Conservation (phyloP, 2,888 invertebrate species). For the Carcina quercana region DNA sequence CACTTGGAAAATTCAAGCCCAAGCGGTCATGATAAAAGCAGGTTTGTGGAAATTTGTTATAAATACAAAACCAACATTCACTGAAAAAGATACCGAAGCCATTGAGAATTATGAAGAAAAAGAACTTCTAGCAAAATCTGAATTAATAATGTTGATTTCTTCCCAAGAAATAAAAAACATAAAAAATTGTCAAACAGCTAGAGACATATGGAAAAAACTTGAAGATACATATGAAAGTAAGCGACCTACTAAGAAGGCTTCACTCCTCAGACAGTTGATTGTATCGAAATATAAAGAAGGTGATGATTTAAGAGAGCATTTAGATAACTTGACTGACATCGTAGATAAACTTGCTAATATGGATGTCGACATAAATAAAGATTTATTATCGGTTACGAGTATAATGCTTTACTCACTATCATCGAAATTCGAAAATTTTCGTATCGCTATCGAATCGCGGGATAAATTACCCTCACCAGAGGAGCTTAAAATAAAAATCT, state of each 20-base stretch:
- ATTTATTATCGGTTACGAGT: slow-evolving; percentile 27
- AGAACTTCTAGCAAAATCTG: slow-evolving; percentile 5
- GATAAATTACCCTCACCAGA: slow-evolving; percentile 28
- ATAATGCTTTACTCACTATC: slow-evolving; percentile 34
- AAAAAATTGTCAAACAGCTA: slow-evolving; percentile 24
- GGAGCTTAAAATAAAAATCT: slow-evolving; percentile 23
- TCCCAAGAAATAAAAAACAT: slow-evolving; percentile 29
- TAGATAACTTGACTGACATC: slow-evolving; percentile 31
- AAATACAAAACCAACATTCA: not conserved
- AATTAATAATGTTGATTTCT: slow-evolving; percentile 6
- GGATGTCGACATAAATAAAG: slow-evolving; percentile 25
- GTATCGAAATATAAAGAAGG: slow-evolving; percentile 28
- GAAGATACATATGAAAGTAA: slow-evolving; percentile 33
- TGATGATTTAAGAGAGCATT: slow-evolving; percentile 31
- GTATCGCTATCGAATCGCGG: slow-evolving; percentile 33
- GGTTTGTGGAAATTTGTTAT: slow-evolving; percentile 1
- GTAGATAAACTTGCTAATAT: slow-evolving; percentile 34
- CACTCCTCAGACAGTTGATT: slow-evolving; percentile 34
- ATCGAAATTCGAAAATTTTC: slow-evolving; percentile 27
- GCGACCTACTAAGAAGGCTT: slow-evolving; percentile 41
- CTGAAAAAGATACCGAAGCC: not conserved
- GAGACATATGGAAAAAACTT: slow-evolving; percentile 36
- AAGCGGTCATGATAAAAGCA: too few relatives aligned
- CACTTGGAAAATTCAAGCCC: too few relatives aligned
- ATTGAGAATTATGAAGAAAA: not conserved